A percentile compares a stretch with the other conserved stretches of the same genome.
phyloP scores from a whole-genome alignment of 2,797 vertebrate species.

The Glossophaga mutica region DNA sequence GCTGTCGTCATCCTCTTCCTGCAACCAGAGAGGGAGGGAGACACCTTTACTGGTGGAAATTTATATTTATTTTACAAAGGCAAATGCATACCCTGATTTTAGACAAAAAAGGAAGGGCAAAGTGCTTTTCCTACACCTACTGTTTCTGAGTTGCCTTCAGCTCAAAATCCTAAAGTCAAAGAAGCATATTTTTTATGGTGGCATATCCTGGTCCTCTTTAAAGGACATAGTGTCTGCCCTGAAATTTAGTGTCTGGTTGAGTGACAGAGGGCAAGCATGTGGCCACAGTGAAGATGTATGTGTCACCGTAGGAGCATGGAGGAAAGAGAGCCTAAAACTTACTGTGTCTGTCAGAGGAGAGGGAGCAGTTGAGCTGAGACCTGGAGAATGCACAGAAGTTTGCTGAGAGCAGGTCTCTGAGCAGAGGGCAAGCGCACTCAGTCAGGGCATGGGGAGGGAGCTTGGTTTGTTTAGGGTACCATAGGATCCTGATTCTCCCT shows the following conservation, averaged over 20 bases:
- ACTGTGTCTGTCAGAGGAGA: not conserved
- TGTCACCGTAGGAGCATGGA: fast-evolving
- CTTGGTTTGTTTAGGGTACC: not conserved
- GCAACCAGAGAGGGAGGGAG: not conserved
- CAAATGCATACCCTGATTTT: not conserved
- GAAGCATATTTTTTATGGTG: not conserved
- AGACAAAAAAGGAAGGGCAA: not conserved
- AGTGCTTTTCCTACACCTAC: not conserved
- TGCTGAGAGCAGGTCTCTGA: not conserved
- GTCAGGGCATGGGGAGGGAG: too few relatives aligned
- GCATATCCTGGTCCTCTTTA: not conserved
- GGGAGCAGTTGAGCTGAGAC: not conserved
- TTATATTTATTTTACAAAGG: not conserved
- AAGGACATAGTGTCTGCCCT: not conserved
- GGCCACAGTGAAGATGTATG: not conserved
- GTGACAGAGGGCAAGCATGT: not conserved
- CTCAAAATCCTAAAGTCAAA: not conserved
- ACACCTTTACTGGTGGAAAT: not conserved
- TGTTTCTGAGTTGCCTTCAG: not conserved
- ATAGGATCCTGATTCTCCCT: fast-evolving
- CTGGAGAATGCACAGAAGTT: too few relatives aligned
- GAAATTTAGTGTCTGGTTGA: not conserved
- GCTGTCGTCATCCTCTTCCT: not conserved
- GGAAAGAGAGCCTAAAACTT: not conserved
- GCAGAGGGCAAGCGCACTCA: not conserved